Percentiles rank a stretch among this genome's conserved stretches.
Conservation (phyloP, 2,888 invertebrate genomes). For the Drosophila picticornis region DNA sequence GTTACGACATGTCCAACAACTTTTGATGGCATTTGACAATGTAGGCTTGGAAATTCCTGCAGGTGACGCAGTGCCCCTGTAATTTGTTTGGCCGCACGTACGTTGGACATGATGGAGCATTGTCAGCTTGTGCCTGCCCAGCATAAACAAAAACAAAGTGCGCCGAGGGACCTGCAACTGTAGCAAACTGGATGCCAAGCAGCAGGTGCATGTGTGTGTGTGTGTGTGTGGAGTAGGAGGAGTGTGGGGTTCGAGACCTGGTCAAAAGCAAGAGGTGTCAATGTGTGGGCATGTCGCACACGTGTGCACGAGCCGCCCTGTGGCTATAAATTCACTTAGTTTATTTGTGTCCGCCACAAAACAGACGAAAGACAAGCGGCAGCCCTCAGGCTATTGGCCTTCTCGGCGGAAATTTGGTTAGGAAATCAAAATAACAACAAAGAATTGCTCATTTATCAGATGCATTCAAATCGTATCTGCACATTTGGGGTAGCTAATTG, state of each 20-base stretch:
- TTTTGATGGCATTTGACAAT: conserved; percentile 81
- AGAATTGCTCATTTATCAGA: conserved; percentile 70
- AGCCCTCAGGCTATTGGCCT: conserved; percentile 11
- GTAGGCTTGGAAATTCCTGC: conserved; percentile 79
- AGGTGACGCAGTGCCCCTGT: conserved; percentile 81
- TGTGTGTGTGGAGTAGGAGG: conserved; percentile 3
- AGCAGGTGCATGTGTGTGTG: conserved; percentile 8
- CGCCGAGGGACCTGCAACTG: conserved; percentile 75
- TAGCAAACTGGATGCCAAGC: conserved; percentile 31
- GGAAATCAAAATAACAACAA: conserved; percentile 75
- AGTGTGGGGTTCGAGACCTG: conserved; percentile 20
- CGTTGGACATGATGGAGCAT: conserved; percentile 68
- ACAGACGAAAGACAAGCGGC: conserved; percentile 21
- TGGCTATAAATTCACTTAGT: conserved; percentile 69
- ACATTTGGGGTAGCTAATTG: conserved; percentile 54
- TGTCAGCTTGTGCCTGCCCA: conserved; percentile 78
- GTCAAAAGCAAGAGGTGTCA: conserved; percentile 63
- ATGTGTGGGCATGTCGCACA: conserved; percentile 79
- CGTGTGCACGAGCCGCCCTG: conserved; percentile 59
- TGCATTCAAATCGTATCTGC: conserved; percentile 32
- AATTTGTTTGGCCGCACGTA: conserved; percentile 78
- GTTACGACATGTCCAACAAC: conserved; percentile 79
- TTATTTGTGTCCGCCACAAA: conserved; percentile 52
- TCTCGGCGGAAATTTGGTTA: conserved; percentile 70
- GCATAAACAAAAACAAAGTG: conserved; percentile 77